Evolutionary conservation across 92 coral and sea anemone species (phyloP), one percentile per base, ranked within the genome.

Genomic region (Phenganax subtilis): DNA sequence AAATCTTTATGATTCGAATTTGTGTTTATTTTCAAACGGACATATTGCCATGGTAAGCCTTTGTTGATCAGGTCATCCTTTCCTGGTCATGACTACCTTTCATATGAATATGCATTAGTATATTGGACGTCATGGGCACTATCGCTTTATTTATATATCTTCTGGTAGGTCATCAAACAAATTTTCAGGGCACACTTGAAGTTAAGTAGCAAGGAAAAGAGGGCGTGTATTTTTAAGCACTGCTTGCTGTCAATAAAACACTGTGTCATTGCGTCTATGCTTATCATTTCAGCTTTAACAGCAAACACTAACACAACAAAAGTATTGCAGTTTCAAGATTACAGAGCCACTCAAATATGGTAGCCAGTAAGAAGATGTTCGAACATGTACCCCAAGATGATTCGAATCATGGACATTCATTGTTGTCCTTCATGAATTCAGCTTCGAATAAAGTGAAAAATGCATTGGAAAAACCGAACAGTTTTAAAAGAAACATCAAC

Each of bases 391-490:
- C 51, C 17, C 17, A 47, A 3, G 83, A 79, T 15, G 30, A 6
- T 28, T 57, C 64, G 6, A 54, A 30, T 30, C 14, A 62, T 51
- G 99, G 96, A 30, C 91, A 93, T 83, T 88, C 97, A 8, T 89
- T 96, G 73, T 88, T 96, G 11, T 92, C 87, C 53, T 96, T 96
- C 69, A 96, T 96, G 99, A 96, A 91, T 76, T 88, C 90, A 67
- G 99, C 99, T 12, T 92, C 99, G 28, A 93, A 91, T 14, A 96
- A 90, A 83, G 96, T 96, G 25, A 96, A 96, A 76, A 88, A 92
- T 9, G 99, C 99, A 55, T 80, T 96, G 80, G 99, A 96, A 58
- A 96, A 96, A 80, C 99, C 99, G 57, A 97, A 96, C 55, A 96
- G 90, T 80, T 96, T 96, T 81, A 96, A 96, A 78, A 72, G 99